These are phyloP conservation scores for Bettongia penicillata DNA, from an alignment of 2,113 vertebrate species.

Conservation along the genomic window DNA sequence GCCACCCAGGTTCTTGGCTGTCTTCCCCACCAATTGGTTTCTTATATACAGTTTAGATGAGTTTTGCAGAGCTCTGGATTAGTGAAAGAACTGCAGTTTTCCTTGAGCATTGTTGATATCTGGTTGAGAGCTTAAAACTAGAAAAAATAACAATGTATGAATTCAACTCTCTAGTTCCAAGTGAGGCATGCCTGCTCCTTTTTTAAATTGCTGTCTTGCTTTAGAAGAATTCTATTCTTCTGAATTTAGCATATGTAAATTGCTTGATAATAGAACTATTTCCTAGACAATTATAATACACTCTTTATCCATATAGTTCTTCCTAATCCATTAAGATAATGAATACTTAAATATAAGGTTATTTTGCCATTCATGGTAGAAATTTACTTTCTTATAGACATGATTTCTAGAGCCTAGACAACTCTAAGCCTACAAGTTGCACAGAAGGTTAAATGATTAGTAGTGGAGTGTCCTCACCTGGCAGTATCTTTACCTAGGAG, in stretches of 20 bases:
- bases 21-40: conserved; percentile 45
- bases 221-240: conserved; percentile 29
- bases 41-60: conserved; percentile 43
- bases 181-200: background rate
- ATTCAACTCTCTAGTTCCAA: background rate
- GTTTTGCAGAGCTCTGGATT: background rate
- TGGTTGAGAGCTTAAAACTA: background rate
- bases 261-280: conserved; percentile 10
- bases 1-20: conserved; percentile 44
- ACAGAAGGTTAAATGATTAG: background rate
- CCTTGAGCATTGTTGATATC: conserved; percentile 23
- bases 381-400: background rate
- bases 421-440: background rate
- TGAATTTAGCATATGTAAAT: conserved; percentile 28
- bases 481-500: background rate
- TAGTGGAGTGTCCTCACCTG: background rate
- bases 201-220: conserved; percentile 10
- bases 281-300: conserved; percentile 13
- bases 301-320: background rate
- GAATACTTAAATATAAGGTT: conserved; percentile 35
- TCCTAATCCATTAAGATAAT: background rate
- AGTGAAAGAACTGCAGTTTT: conserved; percentile 21
- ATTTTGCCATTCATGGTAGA: conserved; percentile 26
- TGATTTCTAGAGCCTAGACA: background rate
- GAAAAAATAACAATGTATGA: background rate